Evolutionary conservation across 2,888 invertebrate genomes (phyloP).

Genomic region (Cryptocephalus primarius): DNA sequence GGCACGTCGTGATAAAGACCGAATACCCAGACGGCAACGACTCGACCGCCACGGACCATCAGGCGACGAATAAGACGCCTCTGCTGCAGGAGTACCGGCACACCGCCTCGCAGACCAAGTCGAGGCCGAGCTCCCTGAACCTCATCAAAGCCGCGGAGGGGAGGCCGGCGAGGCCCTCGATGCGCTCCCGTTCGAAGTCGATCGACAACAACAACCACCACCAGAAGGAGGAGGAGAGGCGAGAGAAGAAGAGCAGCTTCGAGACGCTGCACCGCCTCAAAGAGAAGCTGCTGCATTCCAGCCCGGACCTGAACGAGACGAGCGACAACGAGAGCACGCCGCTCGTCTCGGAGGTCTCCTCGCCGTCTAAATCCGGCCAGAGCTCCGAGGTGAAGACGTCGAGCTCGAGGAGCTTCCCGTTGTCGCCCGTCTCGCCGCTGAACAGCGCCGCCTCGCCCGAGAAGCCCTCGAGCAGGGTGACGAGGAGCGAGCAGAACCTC

Average conservation of each 20-base stretch:
- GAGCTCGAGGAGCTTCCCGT: conserved; percentile 22
- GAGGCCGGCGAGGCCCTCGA: conserved; percentile 13
- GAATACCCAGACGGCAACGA: conserved; percentile 16
- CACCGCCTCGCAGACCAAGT: conserved; percentile 16
- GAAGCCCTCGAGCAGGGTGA: conserved; percentile 12
- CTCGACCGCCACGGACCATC: conserved; percentile 18
- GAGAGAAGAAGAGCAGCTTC: conserved; percentile 24
- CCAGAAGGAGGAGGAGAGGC: conserved; percentile 13
- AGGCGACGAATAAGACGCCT: conserved; percentile 16
- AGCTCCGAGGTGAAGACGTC: conserved; percentile 26
- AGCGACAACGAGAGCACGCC: conserved; percentile 61
- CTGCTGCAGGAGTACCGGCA: conserved; percentile 19
- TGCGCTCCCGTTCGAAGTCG: conserved; percentile 28
- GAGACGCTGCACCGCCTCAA: conserved; percentile 30
- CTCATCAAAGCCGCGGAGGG: conserved; percentile 21
- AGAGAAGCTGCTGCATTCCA: conserved; percentile 33
- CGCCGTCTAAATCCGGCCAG: conserved; percentile 25
- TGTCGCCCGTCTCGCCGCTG: conserved; percentile 21
- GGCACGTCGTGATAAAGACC: conserved; percentile 30
- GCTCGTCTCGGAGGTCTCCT: conserved; percentile 42
- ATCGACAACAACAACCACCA: conserved; percentile 21
- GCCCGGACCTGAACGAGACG: conserved; percentile 28
- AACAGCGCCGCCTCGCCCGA: conserved; percentile 20
- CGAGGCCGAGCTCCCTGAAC: conserved; percentile 25
- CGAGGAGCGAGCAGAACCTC: conserved; percentile 24